These are phyloP conservation scores for Sepioteuthis lessoniana DNA, from an alignment of 2,888 invertebrate species.

Conservation along the genomic window DNA sequence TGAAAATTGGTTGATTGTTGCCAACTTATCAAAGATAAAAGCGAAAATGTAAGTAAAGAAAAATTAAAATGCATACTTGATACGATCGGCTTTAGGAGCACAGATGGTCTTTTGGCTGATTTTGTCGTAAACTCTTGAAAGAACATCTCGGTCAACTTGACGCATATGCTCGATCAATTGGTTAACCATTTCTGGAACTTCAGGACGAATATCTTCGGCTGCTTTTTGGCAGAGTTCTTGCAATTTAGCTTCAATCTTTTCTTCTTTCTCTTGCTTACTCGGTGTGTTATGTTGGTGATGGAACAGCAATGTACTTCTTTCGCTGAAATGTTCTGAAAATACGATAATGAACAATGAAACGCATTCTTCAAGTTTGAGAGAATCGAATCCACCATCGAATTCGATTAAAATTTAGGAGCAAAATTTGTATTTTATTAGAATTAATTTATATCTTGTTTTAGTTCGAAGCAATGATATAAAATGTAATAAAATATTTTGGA, in stretches of 20 bases:
- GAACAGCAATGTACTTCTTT: conserved; percentile 57
- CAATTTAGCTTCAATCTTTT: conserved; percentile 59
- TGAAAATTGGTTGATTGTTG: neutral
- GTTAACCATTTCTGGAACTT: conserved; percentile 76
- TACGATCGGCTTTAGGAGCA: neutral
- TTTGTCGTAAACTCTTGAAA: neutral
- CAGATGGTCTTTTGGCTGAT: neutral
- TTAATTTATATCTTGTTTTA: no score
- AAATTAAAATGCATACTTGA: neutral
- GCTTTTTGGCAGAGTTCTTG: conserved; percentile 65
- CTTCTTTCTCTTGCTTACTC: conserved; percentile 50
- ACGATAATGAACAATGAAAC: neutral
- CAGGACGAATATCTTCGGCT: conserved; percentile 72
- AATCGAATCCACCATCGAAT: neutral
- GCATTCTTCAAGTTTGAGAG: neutral
- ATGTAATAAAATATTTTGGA: neutral
- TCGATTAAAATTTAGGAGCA: neutral
- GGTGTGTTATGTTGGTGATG: conserved; percentile 58
- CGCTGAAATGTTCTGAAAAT: neutral
- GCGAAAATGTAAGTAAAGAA: neutral
- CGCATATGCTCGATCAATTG: conserved; percentile 62
- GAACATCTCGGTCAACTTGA: neutral
- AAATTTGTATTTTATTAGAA: neutral
- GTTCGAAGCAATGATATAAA: no score
- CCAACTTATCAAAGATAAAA: neutral